These are phyloP conservation scores for Neostethus bicornis DNA, from an alignment of 2,797 vertebrate species.

Conservation along the genomic window DNA sequence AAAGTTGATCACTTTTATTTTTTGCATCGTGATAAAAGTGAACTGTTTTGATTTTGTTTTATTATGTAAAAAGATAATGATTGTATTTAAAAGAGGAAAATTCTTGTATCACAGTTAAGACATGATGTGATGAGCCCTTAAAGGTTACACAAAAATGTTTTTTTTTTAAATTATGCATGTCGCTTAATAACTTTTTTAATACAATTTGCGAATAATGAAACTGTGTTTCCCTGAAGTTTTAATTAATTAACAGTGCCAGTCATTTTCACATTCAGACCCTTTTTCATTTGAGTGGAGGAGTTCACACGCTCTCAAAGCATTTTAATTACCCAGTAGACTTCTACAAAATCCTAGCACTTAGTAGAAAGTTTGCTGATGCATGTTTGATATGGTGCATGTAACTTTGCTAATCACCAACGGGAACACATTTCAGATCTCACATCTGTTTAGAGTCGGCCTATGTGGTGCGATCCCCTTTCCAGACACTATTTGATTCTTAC, in stretches of 20 bases:
- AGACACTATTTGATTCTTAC: conserved; percentile 21
- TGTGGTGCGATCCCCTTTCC: conserved; percentile 1
- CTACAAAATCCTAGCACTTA: background rate
- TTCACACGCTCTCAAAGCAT: conserved; percentile 10
- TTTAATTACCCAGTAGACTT: conserved; percentile 25
- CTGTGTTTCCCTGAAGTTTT: conserved; percentile 5
- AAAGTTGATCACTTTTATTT: too few relatives aligned
- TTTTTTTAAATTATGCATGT: background rate
- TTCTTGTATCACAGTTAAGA: background rate
- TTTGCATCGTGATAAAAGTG: too few relatives aligned
- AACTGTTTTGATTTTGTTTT: conserved; percentile 15
- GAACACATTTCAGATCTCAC: background rate
- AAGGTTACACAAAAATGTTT: background rate
- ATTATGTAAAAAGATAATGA: background rate
- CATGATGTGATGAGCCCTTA: background rate
- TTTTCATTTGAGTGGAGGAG: background rate
- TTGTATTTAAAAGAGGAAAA: too few relatives aligned
- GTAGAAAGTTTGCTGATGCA: background rate
- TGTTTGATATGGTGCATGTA: background rate
- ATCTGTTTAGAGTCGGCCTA: background rate
- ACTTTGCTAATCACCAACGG: background rate
- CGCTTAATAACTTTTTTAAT: conserved; percentile 2
- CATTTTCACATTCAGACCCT: conserved; percentile 18
- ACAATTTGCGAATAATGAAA: conserved; percentile 5
- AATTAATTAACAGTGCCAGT: conserved; percentile 17